These are phyloP conservation scores for Rhyacophila brunnea DNA, from an alignment of 1,140 invertebrate species.

Conservation along the genomic window DNA sequence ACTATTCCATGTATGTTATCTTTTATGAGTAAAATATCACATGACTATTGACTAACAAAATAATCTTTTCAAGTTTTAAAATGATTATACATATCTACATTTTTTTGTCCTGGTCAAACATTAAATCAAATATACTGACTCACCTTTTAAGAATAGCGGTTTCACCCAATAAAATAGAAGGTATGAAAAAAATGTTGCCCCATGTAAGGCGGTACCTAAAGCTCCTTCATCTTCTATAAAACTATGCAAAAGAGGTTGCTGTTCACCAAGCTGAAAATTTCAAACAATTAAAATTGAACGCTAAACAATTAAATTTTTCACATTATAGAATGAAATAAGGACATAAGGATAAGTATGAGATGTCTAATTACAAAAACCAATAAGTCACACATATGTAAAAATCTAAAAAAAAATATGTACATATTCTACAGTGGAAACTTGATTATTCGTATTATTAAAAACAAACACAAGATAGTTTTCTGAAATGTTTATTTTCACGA, in stretches of 20 bases:
- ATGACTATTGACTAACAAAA: no score
- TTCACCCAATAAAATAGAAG: constrained; percentile 87
- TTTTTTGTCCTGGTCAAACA: no score
- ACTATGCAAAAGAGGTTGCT: constrained; percentile 59
- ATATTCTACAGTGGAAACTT: neutral
- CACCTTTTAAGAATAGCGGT: constrained; percentile 81
- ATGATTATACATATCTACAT: no score
- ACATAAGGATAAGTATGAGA: neutral
- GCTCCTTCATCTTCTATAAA: constrained; percentile 57
- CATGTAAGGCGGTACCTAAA: constrained; percentile 79
- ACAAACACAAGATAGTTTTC: no score
- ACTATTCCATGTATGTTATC: no score
- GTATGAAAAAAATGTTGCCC: constrained; percentile 66
- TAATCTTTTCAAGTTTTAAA: no score
- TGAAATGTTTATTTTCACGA: neutral
- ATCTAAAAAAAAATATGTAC: no score
- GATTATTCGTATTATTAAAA: neutral
- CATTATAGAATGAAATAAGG: neutral
- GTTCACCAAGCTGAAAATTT: constrained; percentile 55
- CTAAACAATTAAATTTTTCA: neutral
- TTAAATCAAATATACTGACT: neutral
- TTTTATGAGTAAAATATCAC: no score
- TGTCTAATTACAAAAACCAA: neutral
- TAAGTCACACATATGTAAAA: neutral
- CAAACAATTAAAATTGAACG: no score